Evolutionary conservation across 2,888 invertebrate genomes (phyloP), one percentile per base, ranked within the genome.

Genomic region (Crossocerus cetratus): DNA sequence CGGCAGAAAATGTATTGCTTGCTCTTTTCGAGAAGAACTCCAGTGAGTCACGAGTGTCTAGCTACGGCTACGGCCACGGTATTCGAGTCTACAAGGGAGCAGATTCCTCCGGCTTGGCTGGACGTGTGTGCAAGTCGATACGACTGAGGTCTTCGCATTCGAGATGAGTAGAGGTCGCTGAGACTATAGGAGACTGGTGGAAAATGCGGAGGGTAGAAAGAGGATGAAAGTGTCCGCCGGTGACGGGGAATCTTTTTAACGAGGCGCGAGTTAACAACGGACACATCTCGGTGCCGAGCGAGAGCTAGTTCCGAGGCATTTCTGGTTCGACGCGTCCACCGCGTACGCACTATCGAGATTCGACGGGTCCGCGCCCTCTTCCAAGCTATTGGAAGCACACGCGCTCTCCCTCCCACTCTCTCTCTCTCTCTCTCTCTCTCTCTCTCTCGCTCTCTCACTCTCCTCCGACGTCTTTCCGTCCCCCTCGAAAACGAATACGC

Each of bases 1-100:
- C 67, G 70, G 54, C 66, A 74, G 65, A 66, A 61, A 53, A n/a
- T n/a, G 66, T 74, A 76, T 74, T 67, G 76, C 76, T 76, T 70
- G 20, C 54, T n/a, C n/a, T 55, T 56, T 45, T 59, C 59, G 13
- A 74, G 74, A 76, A 70, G 67, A 74, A 70, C 64, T 70, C 64
- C 54, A 61, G 61, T 67, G 54, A 74, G 65, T 74, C 61, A 54
- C 74, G 74, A 66, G 70, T 54, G n/a, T n/a, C n/a, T n/a, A n/a
- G n/a, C n/a, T n/a, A 63, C 23, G 74, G 60, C 74, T 75, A 75
- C 45, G 54, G 59, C 74, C 74, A 75, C 66, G 45, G 61, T 16
- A 14, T 66, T 63, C 61, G 65, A 69, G 60, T 74, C 66, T 76
- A 70, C 42, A 59, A 58, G 32, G 32, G 32, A 20, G 56, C 66